Evolutionary conservation across 2,888 invertebrate species (phyloP), one percentile per base, ranked within the genome.

Genomic region (Amphimallon solstitiale): DNA sequence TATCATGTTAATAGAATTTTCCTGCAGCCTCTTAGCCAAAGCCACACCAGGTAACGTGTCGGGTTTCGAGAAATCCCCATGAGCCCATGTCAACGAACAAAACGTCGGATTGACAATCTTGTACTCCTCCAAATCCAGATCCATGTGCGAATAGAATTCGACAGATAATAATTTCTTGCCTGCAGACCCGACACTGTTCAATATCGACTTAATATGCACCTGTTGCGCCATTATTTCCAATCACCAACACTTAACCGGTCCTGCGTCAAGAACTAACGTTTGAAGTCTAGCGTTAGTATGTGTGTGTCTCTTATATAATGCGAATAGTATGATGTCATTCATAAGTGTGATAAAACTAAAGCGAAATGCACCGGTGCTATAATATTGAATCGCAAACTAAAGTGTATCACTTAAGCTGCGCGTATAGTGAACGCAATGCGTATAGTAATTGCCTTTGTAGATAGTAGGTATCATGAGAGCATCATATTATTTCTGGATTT

Each of bases 1-100:
- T 63, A 89, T 72, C 0, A 87, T 85, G 61, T 83, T 81, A 70
- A 84, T 81, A n/a, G 79, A 77, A 67, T 78, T 79, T 15, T 68
- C 75, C 46, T 71, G 77, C 64, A 87, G 76, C 65, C 76, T 68
- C 54, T 74, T 78, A 0, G 84, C 84, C 67, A 83, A 74, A 70
- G 73, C 73, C 63, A 87, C 68, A 0, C 86, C 83, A 10, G 81
- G 77, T 66, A 85, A 82, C 71, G 76, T 72, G 70, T 79, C 75
- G 65, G 74, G 49, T 70, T 76, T 66, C 69, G 75, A 75, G 72
- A 77, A 77, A 74, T 78, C 74, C 73, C 74, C 73, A 17, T 69
- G 68, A 63, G 78, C 79, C 80, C 83, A 83, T 1, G 83, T 80
- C 19, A 84, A 73, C 0, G 83, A 77, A 67, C 81, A 81, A 76